Evolutionary conservation across 2,888 invertebrate species (phyloP).

Genomic region (Smittia sp.): DNA sequence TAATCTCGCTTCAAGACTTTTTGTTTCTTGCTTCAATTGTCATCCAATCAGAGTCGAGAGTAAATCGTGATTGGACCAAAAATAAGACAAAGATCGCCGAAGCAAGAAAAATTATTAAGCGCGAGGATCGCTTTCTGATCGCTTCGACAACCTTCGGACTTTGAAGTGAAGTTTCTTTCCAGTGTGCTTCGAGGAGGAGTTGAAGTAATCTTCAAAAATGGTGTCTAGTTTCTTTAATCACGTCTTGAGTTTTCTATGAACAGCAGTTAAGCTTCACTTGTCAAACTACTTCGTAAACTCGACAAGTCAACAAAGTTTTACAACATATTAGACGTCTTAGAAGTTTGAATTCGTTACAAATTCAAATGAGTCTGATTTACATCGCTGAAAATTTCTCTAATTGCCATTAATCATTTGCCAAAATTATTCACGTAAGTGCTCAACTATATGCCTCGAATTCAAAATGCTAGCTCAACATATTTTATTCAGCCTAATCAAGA

Average conservation of each 20-base stretch:
- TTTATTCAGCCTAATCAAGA: not conserved
- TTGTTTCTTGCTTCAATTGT: constrained; percentile 34
- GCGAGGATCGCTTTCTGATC: not conserved
- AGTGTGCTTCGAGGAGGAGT: not conserved
- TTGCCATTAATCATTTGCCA: constrained; percentile 9
- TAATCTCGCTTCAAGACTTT: constrained; percentile 13
- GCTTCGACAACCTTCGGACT: not conserved
- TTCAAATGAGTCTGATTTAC: constrained; percentile 19
- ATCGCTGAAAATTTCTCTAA: constrained; percentile 15
- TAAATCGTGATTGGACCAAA: constrained; percentile 21
- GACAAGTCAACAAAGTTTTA: no score
- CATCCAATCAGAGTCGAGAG: constrained; percentile 37
- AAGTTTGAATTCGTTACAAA: no score
- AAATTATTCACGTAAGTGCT: constrained; percentile 14
- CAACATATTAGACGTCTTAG: not conserved
- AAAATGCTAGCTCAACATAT: not conserved
- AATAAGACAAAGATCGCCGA: not conserved
- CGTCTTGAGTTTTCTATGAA: no score
- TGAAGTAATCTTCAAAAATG: not conserved
- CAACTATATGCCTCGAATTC: not conserved
- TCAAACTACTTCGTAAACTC: not conserved
- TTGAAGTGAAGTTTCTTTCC: not conserved
- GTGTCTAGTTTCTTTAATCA: not conserved
- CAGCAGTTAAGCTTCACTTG: not conserved
- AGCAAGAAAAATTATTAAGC: not conserved